phyloP scores from a whole-genome alignment of 2,888 invertebrate species.

The Parnassius smintheus region DNA sequence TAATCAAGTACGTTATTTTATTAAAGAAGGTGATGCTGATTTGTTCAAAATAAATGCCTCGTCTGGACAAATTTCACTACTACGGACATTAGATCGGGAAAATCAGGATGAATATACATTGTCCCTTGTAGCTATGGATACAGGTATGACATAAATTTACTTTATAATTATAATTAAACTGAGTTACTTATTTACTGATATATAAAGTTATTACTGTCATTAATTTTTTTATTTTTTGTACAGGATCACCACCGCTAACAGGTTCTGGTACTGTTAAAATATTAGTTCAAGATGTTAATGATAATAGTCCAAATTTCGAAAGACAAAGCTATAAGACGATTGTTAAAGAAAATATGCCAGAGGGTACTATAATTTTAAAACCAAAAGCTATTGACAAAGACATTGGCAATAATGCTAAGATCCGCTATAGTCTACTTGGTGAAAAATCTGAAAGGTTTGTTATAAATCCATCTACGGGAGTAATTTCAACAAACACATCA shows the following conservation, averaged over 20 bases:
- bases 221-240: conserved; percentile 41
- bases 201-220: background rate
- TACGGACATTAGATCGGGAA: conserved; percentile 92
- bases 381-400: conserved; percentile 92
- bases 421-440: conserved; percentile 91
- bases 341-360: conserved; percentile 91
- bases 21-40: conserved; percentile 95
- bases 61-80: conserved; percentile 93
- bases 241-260: conserved; percentile 95
- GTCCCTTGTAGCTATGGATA: conserved; percentile 95
- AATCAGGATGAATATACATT: conserved; percentile 90
- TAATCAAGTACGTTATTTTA: conserved; percentile 94
- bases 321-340: conserved; percentile 88
- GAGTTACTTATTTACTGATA: background rate
- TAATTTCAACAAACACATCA: conserved; percentile 86
- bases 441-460: conserved; percentile 90
- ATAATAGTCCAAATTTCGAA: conserved; percentile 94
- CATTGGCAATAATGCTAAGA: conserved; percentile 91
- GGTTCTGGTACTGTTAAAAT: conserved; percentile 95
- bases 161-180: background rate
- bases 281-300: conserved; percentile 96
- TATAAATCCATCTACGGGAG: conserved; percentile 89
- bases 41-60: conserved; percentile 95
- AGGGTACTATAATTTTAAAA: conserved; percentile 88
- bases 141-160: conserved; percentile 80